phyloP scores from a whole-genome alignment of 2,113 vertebrate species.

The Chaenogobius annularis region DNA sequence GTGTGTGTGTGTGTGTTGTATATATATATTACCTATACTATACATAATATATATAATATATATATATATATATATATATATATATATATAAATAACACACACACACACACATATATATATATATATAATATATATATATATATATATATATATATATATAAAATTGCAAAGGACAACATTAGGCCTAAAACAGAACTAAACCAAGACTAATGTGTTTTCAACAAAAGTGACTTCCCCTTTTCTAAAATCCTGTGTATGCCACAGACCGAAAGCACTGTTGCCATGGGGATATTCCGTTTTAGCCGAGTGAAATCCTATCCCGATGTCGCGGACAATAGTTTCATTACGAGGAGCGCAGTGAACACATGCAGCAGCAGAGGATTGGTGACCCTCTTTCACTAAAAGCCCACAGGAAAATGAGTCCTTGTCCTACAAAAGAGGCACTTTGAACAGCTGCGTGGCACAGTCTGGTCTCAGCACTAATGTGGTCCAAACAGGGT shows the following conservation, averaged over 20 bases:
- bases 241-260: background rate
- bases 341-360: conserved; percentile 47
- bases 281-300: background rate
- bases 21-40: no score
- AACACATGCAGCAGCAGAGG: conserved; percentile 53
- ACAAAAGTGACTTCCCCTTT: no score
- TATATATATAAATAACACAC: no score
- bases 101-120: no score
- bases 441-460: conserved; percentile 75
- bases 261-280: background rate
- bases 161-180: no score
- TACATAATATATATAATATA: no score
- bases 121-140: no score
- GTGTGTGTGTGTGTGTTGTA: no score
- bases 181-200: background rate
- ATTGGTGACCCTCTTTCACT: conserved; percentile 69
- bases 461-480: conserved; percentile 37
- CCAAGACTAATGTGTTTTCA: background rate
- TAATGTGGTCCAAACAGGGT: no score
- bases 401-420: conserved; percentile 78
- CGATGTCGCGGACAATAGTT: conserved; percentile 50
- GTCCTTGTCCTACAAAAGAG: conserved; percentile 81
- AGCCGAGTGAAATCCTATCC: conserved; percentile 18
- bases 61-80: no score
- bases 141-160: no score